Base-by-base conservation (phyloP, 1,140 invertebrate genomes). In the Drosophila baimaii region DNA sequence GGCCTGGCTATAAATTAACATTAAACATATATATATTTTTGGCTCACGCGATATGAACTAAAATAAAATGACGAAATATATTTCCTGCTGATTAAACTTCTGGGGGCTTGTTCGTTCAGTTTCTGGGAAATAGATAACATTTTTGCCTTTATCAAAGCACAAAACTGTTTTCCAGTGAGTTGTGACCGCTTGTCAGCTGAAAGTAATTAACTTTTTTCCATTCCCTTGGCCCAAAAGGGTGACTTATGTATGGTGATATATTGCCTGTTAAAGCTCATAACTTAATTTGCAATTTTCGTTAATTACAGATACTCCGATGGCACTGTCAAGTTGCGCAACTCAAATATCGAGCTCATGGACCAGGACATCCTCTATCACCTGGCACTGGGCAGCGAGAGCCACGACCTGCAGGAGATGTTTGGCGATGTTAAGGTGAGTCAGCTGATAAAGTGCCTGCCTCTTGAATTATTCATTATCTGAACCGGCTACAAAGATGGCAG, bases 311-410 rank as follows among this genome's bases (percentile, higher is more conserved):
- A 96, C 91, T 94, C 95, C 55, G 96, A 97, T 95, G 96, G 96
- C 44, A 95, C 95, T 0, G 96, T 98, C 5, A 94, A 95, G 52
- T 93, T 98, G 9, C 94, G 96, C 37, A 98, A 98, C 92, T 96
- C 97, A 0, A 95, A 98, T 91, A 96, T 98, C 83, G 95, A 97
- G 90, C 94, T 97, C 9, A 97, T 98, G 96, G 96, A 97, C 92
- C 96, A 97, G 91, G 98, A 99, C 91, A 97, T 98, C 83, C 93
- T 99, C 25, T 99, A 99, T 92, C 98, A 99, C 93, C 93, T 99
- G 81, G 97, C 97, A 1, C 93, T 99, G 25, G 97, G 97, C 21
- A 98, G 97, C 88, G 96, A 95, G 37, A 97, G 96, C 31, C 96
- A 99, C 91, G 97, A 99, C 93, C 94, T 99, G 10, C 95, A 96